Conservation (phyloP, 1,140 invertebrate species). For the Diachasma alloeum region DNA sequence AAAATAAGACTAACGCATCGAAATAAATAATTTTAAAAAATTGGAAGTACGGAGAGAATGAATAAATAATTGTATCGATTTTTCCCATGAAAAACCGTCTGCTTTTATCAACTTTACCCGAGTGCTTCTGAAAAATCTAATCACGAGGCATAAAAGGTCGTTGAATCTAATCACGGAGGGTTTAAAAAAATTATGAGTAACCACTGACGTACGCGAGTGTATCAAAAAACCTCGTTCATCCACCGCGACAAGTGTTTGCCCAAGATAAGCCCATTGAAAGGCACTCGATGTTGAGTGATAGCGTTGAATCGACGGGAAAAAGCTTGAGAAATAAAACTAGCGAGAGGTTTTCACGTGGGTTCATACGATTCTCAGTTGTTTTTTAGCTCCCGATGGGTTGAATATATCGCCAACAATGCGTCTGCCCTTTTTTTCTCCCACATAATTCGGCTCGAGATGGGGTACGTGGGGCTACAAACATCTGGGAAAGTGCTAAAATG, state of each 20-base stretch:
- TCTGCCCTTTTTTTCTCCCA: too few relatives aligned
- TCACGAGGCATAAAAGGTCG: background rate
- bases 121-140: background rate
- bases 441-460: too few relatives aligned
- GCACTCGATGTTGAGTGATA: background rate
- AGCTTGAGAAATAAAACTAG: too few relatives aligned
- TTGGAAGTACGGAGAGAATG: too few relatives aligned
- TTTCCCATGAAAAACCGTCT: background rate
- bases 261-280: background rate
- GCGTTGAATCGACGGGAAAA: background rate
- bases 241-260: background rate
- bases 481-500: too few relatives aligned
- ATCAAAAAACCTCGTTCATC: background rate
- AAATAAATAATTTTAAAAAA: too few relatives aligned
- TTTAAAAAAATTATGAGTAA: background rate
- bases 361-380: too few relatives aligned
- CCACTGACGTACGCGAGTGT: background rate
- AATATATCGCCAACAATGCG: too few relatives aligned
- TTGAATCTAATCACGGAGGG: background rate
- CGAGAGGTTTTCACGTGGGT: background rate
- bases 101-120: background rate
- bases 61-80: too few relatives aligned
- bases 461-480: too few relatives aligned
- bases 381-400: too few relatives aligned
- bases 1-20: too few relatives aligned